A percentile compares a stretch with the other conserved stretches of the same genome.
phyloP scores from a whole-genome alignment of 2,888 invertebrate species.

The Branchinecta sandiegonensis region DNA sequence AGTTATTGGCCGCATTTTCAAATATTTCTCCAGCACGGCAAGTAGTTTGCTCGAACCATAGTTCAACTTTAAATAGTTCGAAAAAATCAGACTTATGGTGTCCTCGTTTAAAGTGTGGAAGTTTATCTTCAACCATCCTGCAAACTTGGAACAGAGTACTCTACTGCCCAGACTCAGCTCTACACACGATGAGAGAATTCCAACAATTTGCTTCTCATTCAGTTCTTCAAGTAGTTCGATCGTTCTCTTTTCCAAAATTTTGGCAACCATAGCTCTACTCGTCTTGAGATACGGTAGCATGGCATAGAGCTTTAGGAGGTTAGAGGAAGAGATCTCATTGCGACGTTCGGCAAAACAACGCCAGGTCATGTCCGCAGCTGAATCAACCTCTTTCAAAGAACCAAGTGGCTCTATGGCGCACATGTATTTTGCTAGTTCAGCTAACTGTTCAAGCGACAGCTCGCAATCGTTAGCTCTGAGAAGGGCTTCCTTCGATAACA shows the following conservation, averaged over 20 bases:
- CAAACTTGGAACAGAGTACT: slow-evolving; percentile 10
- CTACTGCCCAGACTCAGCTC: slow-evolving; percentile 24
- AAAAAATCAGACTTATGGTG: slow-evolving; percentile 33
- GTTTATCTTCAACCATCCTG: slow-evolving; percentile 20
- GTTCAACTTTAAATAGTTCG: slow-evolving; percentile 41
- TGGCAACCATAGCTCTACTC: slow-evolving; percentile 44
- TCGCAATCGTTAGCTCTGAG: slow-evolving; percentile 46
- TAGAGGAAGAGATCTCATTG: slow-evolving; percentile 39
- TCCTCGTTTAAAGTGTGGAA: slow-evolving; percentile 22
- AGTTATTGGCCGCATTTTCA: slow-evolving; percentile 36
- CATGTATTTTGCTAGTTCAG: slow-evolving; percentile 44
- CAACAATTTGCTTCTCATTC: slow-evolving; percentile 30
- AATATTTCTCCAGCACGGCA: slow-evolving; percentile 45
- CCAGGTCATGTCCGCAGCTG: slow-evolving; percentile 48
- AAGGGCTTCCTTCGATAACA: slow-evolving; percentile 47
- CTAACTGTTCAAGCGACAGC: slow-evolving; percentile 44
- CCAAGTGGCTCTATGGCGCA: slow-evolving; percentile 36
- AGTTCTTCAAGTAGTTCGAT: slow-evolving; percentile 33
- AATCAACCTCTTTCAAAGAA: slow-evolving; percentile 36
- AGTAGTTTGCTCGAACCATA: slow-evolving; percentile 44
- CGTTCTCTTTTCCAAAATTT: slow-evolving; percentile 45
- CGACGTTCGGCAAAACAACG: slow-evolving; percentile 46
- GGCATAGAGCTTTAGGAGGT: slow-evolving; percentile 44
- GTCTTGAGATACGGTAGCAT: slow-evolving; percentile 43
- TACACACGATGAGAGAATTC: slow-evolving; percentile 30